A percentile compares a stretch with the other conserved stretches of the same genome.
phyloP scores from a whole-genome alignment of 2,797 vertebrate species.

The Simalia tracyae region DNA sequence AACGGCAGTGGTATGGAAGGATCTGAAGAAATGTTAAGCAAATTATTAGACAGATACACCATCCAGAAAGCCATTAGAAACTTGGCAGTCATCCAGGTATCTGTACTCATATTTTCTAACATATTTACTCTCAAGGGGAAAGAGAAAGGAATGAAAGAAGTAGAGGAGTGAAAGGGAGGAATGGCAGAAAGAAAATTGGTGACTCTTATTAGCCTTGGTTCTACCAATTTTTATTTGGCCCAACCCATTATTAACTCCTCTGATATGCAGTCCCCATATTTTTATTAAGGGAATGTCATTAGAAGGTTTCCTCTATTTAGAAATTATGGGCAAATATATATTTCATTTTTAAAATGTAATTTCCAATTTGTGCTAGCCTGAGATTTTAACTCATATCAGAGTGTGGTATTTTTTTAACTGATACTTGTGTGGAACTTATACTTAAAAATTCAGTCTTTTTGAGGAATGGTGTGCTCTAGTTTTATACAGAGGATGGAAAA shows the following conservation, averaged over 20 bases:
- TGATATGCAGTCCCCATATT: neutral
- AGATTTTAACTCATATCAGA: neutral
- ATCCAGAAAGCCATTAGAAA: neutral
- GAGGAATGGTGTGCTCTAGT: neutral
- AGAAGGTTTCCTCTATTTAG: neutral
- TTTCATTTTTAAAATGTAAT: neutral
- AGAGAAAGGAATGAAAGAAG: neutral
- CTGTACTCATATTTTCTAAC: neutral
- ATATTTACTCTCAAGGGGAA: neutral
- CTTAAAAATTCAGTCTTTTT: neutral
- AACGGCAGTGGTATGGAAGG: neutral
- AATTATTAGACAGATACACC: neutral
- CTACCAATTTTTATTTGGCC: neutral
- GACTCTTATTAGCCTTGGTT: neutral
- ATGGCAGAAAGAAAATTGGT: neutral
- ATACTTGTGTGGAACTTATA: neutral
- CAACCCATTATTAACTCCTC: neutral
- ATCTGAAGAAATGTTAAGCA: neutral
- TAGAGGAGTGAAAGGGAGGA: neutral
- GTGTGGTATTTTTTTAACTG: neutral
- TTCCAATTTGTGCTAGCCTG: neutral
- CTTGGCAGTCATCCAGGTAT: neutral
- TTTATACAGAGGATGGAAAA: neutral
- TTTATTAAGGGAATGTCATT: neutral
- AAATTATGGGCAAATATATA: neutral